Base-by-base conservation (phyloP, 2,113 vertebrate species). In the Hoplias malabaricus region DNA sequence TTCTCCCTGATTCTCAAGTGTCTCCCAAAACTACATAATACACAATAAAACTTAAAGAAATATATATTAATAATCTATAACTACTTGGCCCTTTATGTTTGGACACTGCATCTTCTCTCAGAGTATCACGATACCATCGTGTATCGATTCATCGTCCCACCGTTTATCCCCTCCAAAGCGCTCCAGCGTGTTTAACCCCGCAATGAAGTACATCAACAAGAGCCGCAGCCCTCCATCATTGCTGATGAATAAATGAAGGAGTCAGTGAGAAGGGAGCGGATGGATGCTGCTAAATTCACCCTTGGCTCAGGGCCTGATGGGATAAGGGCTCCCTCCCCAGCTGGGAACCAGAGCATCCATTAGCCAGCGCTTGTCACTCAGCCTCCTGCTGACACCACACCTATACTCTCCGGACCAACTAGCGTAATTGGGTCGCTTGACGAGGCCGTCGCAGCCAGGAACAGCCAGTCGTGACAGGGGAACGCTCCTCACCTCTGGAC, bases 231-330 rank as follows among this genome's bases (percentile, higher is more conserved):
- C 61, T n/a, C 69, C 50, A 53, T 73, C 61, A 13, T 71, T 36
- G 27, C 43, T 80, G 82, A 87, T 89, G 40, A 88, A 89, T 89
- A 85, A 90, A 88, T 88, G 43, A 88, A 85, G 62, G 79, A 87
- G 80, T 0, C 43, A 14, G 73, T 11, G 42, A 3, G 54, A 50
- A 38, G 9, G 2, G 59, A 7, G 8, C 25, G 63, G 33, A 25
- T n/a, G 50, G 42, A 72, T 53, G 61, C 65, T 74, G 80, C 77
- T 82, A 79, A 86, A 80, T 82, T 80, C 79, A 31, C 27, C 31
- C 27, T n/a, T 14, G 73, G 42, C 50, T 34, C 33, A 36, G 23
- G 54, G 69, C 80, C 65, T 38, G 61, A 66, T 4, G 67, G 56
- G 67, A 69, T 57, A 50, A 33, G 48, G 27, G 48, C 63, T 67